Base-by-base conservation (phyloP, 53 echinoderm and acorn worm species). In the Apostichopus leukothele region DNA sequence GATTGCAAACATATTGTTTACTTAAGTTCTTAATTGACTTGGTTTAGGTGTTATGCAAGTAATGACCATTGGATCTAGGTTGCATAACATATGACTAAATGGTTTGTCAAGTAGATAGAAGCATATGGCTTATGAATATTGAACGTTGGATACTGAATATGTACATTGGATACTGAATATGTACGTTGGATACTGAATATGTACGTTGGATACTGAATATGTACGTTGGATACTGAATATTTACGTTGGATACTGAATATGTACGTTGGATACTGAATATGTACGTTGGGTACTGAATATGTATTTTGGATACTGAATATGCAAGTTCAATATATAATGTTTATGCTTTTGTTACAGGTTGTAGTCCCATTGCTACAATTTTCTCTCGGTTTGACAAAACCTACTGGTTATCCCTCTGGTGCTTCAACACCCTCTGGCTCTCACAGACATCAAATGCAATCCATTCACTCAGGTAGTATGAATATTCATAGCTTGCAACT, bases 321-420 rank as follows among this genome's bases (percentile, higher is more conserved):
- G 74, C 7, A 74, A 7, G 9, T 57, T 57, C 57, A 80, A 80
- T 9, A 21, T 73, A 19, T 73, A 25, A 51, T 26, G 7, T 10
- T 4, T 51, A 68, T 85, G 13, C 19, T 51, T 85, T 74, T 68
- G n/a, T 51, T 67, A 50, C 86, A 97, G 97, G 97, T 97, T 27
- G 92, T 94, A 50, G 92, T 90, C 1, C 97, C 97, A 10, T 75
- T 97, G 23, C 83, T 97, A 14, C 95, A 97, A 78, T 92, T 88
- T 57, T 79, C 87, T 22, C 91, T 97, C 3, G 95, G 95, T 18
- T 67, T 79, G 23, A n/a, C 71, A 8, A 26, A 26, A 50, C 11
- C 86, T 23, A 0, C 39, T 11, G 60, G 25, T 11, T 23, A 84
- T 19, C 10, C 20, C 39, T 39, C 39, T 4, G 60, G 9, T 59